These are phyloP conservation scores for Rafetus swinhoei DNA, from an alignment of 2,113 vertebrate genomes.

Conservation along the genomic window DNA sequence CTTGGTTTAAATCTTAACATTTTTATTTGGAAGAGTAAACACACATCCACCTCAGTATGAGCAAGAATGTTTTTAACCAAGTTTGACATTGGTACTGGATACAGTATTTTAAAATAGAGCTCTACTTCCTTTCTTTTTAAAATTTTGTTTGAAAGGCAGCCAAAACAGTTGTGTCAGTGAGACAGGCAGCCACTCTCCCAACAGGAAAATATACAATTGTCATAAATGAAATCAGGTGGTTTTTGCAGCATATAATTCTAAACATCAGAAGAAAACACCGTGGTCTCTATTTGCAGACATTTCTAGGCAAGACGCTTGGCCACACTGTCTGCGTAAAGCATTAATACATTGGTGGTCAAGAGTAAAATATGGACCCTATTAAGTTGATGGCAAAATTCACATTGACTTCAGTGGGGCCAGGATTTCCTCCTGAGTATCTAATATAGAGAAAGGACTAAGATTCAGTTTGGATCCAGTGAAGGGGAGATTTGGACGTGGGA, in stretches of 20 bases:
- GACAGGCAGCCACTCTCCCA: neutral
- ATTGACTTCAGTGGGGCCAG: neutral
- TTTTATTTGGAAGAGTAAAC: slow-evolving; percentile 68
- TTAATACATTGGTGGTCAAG: rapidly evolving
- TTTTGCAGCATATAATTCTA: neutral
- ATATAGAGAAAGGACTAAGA: neutral
- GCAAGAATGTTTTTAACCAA: slow-evolving; percentile 26
- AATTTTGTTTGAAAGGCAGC: slow-evolving; percentile 34
- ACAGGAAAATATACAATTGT: slow-evolving; percentile 9
- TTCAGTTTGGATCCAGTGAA: neutral
- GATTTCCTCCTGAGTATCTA: neutral
- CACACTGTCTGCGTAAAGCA: rapidly evolving
- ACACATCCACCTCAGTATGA: slow-evolving; percentile 43
- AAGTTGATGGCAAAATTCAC: rapidly evolving
- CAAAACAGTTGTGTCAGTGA: neutral
- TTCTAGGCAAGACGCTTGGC: neutral
- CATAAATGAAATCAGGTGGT: neutral
- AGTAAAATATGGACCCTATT: neutral
- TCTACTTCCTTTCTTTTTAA: slow-evolving; percentile 41
- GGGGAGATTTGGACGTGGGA: neutral
- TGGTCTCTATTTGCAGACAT: neutral
- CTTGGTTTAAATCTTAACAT: slow-evolving; percentile 66
- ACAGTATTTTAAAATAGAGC: slow-evolving; percentile 10
- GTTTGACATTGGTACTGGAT: slow-evolving; percentile 21
- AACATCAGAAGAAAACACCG: neutral